phyloP scores from a whole-genome alignment of 2,888 invertebrate species.

The Aricia artaxerxes region DNA sequence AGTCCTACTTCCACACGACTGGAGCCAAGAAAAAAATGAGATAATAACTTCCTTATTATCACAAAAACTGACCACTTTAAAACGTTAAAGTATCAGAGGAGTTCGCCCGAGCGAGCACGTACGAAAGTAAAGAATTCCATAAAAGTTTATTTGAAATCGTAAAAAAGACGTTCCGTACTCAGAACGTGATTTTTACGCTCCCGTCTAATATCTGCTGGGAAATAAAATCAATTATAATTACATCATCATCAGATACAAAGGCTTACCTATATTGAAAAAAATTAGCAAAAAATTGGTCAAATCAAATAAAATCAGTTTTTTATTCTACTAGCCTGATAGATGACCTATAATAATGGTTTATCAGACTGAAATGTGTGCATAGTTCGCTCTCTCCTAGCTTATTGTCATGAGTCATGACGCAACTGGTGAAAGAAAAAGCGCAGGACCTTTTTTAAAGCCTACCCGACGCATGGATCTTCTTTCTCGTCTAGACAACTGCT shows the following conservation, averaged over 20 bases:
- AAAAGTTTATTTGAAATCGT: conserved; percentile 46
- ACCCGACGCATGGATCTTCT: too few relatives aligned
- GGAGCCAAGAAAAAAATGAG: not conserved
- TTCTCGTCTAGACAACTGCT: too few relatives aligned
- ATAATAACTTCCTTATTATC: conserved; percentile 6
- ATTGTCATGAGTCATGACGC: too few relatives aligned
- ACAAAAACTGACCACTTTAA: conserved; percentile 20
- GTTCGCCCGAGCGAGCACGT: conserved; percentile 44
- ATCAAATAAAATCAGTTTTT: too few relatives aligned
- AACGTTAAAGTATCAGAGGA: conserved; percentile 19
- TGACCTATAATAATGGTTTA: too few relatives aligned
- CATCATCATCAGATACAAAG: not conserved
- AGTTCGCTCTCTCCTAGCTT: too few relatives aligned
- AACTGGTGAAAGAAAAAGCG: too few relatives aligned
- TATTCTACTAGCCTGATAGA: too few relatives aligned
- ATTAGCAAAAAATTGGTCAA: too few relatives aligned
- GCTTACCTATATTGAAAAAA: not conserved
- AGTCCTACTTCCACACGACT: not conserved
- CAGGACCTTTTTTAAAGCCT: too few relatives aligned
- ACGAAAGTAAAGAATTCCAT: conserved; percentile 48
- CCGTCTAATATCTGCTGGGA: not conserved
- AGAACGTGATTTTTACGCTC: conserved; percentile 20
- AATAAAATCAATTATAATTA: conserved; percentile 23
- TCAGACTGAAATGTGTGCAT: too few relatives aligned
- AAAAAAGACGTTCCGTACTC: conserved; percentile 35